Percentiles rank a stretch among this genome's conserved stretches.
Evolutionary conservation across 2,888 invertebrate species (phyloP).

Genomic region (Synanthedon vespiformis): DNA sequence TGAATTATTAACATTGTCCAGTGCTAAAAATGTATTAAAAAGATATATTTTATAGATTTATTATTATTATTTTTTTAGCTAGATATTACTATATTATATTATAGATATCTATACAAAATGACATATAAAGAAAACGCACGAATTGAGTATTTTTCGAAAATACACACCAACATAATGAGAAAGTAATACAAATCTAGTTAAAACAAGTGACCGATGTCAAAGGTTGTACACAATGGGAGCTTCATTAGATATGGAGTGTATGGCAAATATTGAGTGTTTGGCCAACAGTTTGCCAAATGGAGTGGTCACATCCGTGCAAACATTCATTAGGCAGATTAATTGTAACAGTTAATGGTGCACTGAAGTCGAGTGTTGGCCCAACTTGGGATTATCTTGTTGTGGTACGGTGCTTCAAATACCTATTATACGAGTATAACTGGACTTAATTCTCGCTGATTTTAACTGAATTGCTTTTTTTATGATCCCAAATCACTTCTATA

Average conservation of each 20-base stretch:
- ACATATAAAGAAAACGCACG: too few species aligned
- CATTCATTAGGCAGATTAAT: constrained; percentile 66
- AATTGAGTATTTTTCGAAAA: too few species aligned
- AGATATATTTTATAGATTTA: too few species aligned
- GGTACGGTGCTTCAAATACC: background rate
- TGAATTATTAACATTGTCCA: too few species aligned
- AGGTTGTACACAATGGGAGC: constrained; percentile 8
- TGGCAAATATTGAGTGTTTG: constrained; percentile 51
- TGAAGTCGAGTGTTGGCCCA: constrained; percentile 34
- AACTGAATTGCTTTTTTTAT: too few species aligned
- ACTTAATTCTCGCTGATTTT: too few species aligned
- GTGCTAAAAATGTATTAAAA: too few species aligned
- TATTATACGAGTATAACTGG: background rate
- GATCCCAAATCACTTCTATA: too few species aligned
- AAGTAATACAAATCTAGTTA: background rate
- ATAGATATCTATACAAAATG: too few species aligned
- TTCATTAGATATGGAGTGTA: constrained; percentile 57
- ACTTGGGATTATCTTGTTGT: constrained; percentile 14
- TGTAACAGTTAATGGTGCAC: constrained; percentile 54
- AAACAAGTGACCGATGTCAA: background rate
- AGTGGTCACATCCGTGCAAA: constrained; percentile 52
- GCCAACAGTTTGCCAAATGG: constrained; percentile 45
- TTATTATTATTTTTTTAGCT: too few species aligned
- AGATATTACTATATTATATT: too few species aligned
- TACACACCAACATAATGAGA: too few species aligned